A percentile compares a stretch with the other conserved stretches of the same genome.
Evolutionary conservation across 2,113 vertebrate genomes (phyloP).

Genomic region (Taurulus bubalis): DNA sequence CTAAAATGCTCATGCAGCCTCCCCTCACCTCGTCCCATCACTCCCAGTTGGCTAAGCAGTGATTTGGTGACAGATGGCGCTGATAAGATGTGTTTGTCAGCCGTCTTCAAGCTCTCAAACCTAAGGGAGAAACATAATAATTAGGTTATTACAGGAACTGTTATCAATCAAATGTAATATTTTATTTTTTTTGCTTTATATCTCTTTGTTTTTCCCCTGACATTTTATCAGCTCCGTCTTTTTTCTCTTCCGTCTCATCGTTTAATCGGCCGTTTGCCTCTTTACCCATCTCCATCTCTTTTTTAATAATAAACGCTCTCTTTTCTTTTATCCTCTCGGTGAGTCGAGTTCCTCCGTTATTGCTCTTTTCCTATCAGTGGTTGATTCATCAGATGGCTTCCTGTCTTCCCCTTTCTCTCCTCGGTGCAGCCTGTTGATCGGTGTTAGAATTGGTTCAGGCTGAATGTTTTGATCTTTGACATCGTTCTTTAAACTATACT

Average conservation of each 20-base stretch:
- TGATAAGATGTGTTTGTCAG: constrained; percentile 61
- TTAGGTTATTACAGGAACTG: constrained; percentile 54
- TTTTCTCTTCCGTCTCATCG: not conserved
- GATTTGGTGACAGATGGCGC: constrained; percentile 71
- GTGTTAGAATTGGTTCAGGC: constrained; percentile 42
- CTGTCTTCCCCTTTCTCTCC: constrained; percentile 17
- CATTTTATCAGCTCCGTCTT: constrained; percentile 6
- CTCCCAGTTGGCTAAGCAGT: constrained; percentile 60
- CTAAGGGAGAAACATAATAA: constrained; percentile 46
- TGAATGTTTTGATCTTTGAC: not conserved
- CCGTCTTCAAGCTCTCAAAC: constrained; percentile 45
- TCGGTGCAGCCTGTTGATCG: constrained; percentile 45
- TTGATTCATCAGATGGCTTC: constrained; percentile 56
- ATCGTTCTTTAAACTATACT: not conserved
- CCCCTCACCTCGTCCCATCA: constrained; percentile 44
- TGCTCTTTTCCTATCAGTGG: constrained; percentile 36
- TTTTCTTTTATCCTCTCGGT: constrained; percentile 11
- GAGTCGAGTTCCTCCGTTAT: constrained; percentile 28
- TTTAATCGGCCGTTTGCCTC: constrained; percentile 47
- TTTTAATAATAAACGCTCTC: constrained; percentile 35
- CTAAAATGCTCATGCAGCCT: constrained; percentile 2
- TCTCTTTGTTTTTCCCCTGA: constrained; percentile 11
- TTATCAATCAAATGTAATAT: constrained; percentile 55
- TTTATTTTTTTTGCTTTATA: not conserved
- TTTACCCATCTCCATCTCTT: constrained; percentile 29